Base-by-base conservation (phyloP, 2,113 vertebrate species). In the Onychostoma macrolepis region DNA sequence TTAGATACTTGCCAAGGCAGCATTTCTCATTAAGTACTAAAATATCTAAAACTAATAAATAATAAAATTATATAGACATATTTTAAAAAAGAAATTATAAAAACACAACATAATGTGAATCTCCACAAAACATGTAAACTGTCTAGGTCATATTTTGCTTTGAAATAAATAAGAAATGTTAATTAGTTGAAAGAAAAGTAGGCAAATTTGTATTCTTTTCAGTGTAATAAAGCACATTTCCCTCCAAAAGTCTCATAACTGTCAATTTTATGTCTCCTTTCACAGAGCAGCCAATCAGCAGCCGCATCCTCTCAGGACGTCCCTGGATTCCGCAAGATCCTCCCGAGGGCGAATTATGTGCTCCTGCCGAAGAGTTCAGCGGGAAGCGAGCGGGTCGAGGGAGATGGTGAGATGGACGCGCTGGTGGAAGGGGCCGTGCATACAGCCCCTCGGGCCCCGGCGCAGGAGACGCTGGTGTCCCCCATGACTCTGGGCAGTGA, bases 271-370 rank as follows among this genome's bases (percentile, higher is more conserved):
- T 12, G 2, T 5, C 19, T 24, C 17, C 19, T 74, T 74, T 4
- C 45, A 33, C 87, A 90, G 89, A 87, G 38, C 43, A 69, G 50
- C 63, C 87, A 87, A 77, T 86, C 86, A 12, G 61, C 84, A 17
- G 41, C 88, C 3, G 17, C 33, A 0, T 84, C 93, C 24, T 93
- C 94, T 41, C 95, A 96, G 79, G 97, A 99, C 87, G 93, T 98
- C 87, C 97, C 98, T 85, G 98, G 98, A 80, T 99, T 99, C 91
- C 96, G 98, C 48, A 99, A 97, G 95, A 99, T 99, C 90, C 96
- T 98, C 11, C 98, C 98, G 58, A 96, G 98, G 91, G 96, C 97
- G 0, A 96, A 96, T 90, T 99, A 97, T 6, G 95, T 98, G 43
- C 93, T 99, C 81, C 93, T 99, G 84, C 96, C 97, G 26, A 97